Conservation (phyloP, 1,140 invertebrate genomes). For the Drosophila cardini region DNA sequence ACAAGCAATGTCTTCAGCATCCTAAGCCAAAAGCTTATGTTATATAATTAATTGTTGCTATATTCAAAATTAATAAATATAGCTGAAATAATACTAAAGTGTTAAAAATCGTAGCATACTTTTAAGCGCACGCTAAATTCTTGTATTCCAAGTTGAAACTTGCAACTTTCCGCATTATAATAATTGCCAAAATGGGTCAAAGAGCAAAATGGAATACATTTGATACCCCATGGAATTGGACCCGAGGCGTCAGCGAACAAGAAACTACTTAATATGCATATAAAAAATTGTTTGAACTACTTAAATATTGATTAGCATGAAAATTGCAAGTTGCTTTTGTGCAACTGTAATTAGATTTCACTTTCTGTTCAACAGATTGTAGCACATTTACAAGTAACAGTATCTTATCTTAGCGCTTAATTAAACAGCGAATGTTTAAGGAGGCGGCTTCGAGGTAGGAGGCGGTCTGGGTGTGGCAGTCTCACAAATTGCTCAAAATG, state of each 20-base stretch:
- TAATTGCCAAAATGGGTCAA: not conserved
- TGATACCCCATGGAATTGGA: not conserved
- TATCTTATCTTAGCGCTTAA: constrained; percentile 74
- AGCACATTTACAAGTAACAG: constrained; percentile 62
- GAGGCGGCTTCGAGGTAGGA: not conserved
- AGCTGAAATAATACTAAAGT: not conserved
- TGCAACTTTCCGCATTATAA: too few species aligned
- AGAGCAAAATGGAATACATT: not conserved
- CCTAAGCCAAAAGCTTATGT: constrained; percentile 14
- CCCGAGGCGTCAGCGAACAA: not conserved
- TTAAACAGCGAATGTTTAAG: constrained; percentile 50
- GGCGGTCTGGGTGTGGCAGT: constrained; percentile 5
- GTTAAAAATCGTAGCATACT: not conserved
- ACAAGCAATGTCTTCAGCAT: not conserved
- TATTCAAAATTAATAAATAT: not conserved
- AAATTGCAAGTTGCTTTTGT: constrained; percentile 42
- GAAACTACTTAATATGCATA: constrained; percentile 17
- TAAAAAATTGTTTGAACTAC: constrained; percentile 27
- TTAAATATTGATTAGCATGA: constrained; percentile 43
- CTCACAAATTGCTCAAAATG: constrained; percentile 74
- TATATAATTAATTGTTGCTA: constrained; percentile 8
- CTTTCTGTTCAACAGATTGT: constrained; percentile 63
- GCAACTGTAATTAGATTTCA: constrained; percentile 63
- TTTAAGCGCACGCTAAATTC: not conserved
- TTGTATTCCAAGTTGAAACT: too few species aligned